phyloP scores from a whole-genome alignment of 1,140 invertebrate species.

The Polypedilum vanderplanki region DNA sequence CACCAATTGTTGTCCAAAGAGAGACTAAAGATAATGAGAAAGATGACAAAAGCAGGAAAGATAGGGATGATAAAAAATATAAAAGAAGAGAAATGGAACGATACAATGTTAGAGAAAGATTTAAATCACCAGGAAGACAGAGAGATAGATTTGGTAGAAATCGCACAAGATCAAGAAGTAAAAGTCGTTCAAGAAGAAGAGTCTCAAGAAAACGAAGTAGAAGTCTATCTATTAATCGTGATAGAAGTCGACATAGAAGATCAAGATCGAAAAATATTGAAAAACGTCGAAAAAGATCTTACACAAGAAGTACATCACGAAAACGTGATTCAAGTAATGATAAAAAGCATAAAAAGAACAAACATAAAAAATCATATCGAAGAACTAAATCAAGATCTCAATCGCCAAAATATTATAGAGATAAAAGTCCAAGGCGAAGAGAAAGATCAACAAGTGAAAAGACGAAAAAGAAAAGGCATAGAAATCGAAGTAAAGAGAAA shows the following conservation, averaged over 20 bases:
- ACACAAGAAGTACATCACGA: background rate
- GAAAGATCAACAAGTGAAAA: slow-evolving; percentile 35
- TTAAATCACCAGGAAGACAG: slow-evolving; percentile 53
- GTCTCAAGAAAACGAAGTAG: slow-evolving; percentile 35
- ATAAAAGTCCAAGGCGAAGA: slow-evolving; percentile 34
- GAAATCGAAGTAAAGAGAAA: slow-evolving; percentile 48
- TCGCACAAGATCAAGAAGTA: background rate
- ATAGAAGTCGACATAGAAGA: background rate
- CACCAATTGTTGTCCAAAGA: background rate
- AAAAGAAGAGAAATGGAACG: slow-evolving; percentile 71
- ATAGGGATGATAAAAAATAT: background rate
- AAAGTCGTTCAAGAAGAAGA: slow-evolving; percentile 32
- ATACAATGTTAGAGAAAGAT: slow-evolving; percentile 71
- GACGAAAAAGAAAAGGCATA: slow-evolving; percentile 30
- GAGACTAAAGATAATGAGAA: slow-evolving; percentile 3
- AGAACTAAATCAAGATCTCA: background rate
- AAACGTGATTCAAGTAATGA: background rate
- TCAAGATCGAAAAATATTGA: background rate
- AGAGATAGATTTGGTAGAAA: slow-evolving; percentile 21
- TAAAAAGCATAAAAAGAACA: background rate
- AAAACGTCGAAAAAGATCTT: background rate
- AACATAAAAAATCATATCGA: background rate
- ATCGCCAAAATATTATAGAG: background rate
- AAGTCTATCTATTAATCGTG: slow-evolving; percentile 15
- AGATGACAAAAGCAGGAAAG: background rate